Conservation (phyloP, 2,797 vertebrate genomes). For the Chrosomus eos region DNA sequence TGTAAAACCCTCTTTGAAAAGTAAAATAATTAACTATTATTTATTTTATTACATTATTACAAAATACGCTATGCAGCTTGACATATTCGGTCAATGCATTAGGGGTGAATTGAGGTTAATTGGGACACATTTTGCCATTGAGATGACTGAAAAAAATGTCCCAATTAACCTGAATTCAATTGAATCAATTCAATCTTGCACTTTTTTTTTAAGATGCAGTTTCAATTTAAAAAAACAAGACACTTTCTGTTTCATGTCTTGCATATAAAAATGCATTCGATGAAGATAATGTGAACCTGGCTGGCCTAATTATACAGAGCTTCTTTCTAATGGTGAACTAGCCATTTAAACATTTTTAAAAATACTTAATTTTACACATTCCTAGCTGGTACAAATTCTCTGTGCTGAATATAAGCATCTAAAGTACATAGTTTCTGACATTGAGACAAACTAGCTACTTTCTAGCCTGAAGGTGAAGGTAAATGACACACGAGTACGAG, state of each 20-base stretch:
- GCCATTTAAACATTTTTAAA: background rate
- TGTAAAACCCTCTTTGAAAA: background rate
- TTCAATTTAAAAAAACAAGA: background rate
- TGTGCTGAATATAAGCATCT: background rate
- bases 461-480: conserved; percentile 13
- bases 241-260: background rate
- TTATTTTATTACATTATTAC: too few relatives aligned
- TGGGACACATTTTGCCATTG: background rate
- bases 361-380: background rate
- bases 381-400: background rate
- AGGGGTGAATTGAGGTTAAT: background rate
- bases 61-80: background rate
- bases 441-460: conserved; percentile 5
- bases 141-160: background rate
- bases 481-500: conserved; percentile 10
- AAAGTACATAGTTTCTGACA: conserved; percentile 19
- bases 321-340: background rate
- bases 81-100: background rate
- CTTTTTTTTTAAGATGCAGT: background rate
- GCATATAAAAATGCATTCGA: background rate
- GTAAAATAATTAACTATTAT: background rate
- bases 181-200: background rate
- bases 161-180: background rate
- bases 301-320: background rate
- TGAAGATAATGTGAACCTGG: background rate